These are phyloP conservation scores for Peromyscus californicus DNA, from an alignment of 2,113 vertebrate genomes.

Conservation along the genomic window DNA sequence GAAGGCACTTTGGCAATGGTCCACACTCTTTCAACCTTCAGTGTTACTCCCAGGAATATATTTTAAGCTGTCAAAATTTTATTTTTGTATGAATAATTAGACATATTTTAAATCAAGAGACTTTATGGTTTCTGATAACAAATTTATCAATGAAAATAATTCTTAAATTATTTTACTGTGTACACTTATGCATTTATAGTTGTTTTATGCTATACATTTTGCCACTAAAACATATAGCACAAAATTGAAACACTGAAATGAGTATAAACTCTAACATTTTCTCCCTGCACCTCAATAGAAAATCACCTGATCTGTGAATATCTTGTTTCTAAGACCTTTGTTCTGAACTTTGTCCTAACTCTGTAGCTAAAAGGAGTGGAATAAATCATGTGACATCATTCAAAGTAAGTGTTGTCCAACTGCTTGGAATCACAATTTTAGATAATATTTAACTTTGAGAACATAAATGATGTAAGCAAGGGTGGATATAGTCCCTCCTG, in stretches of 20 bases:
- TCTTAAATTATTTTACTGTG: constrained; percentile 12
- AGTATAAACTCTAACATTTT: constrained; percentile 5
- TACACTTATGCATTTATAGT: not conserved
- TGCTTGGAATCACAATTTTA: constrained; percentile 48
- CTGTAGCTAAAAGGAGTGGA: not conserved
- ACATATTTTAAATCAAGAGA: constrained; percentile 67
- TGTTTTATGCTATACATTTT: not conserved
- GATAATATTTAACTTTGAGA: constrained; percentile 47
- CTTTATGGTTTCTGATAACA: constrained; percentile 39
- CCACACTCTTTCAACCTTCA: constrained; percentile 55
- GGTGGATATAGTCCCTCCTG: not conserved
- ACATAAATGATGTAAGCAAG: not conserved
- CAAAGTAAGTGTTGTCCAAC: not conserved
- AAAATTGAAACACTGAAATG: constrained; percentile 21
- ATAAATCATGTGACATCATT: not conserved
- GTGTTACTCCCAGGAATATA: constrained; percentile 64
- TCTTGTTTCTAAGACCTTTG: not conserved
- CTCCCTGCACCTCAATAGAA: not conserved
- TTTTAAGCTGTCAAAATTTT: constrained; percentile 78
- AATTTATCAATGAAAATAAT: constrained; percentile 36
- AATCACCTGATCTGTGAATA: not conserved
- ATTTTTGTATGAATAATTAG: constrained; percentile 72
- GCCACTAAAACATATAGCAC: constrained; percentile 24
- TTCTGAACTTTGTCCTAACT: not conserved
- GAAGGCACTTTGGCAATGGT: constrained; percentile 73